Base-by-base conservation (phyloP, 1,140 invertebrate species). In the Heliothis virescens region DNA sequence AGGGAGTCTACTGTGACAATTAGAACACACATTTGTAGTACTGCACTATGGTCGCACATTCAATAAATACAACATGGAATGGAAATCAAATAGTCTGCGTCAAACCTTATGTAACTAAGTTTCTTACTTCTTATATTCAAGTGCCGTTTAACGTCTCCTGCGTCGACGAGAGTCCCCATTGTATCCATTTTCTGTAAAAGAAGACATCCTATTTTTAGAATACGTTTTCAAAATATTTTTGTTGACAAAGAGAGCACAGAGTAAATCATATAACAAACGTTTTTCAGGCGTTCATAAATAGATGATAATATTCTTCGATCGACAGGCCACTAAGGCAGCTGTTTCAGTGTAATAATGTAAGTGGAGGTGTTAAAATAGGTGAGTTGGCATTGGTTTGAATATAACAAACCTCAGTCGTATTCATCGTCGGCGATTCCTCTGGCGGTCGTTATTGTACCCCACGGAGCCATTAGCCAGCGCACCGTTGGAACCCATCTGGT, bases 371-470 rank as follows among this genome's bases (percentile, higher is more conserved):
- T 87, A 88, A 90, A 86, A 83, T 87, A 87, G 85, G 87, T 93
- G 90, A 92, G 88, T 89, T 87, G 87, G 85, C 88, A 92, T 94
- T 92, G 92, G 93, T 92, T 91, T 91, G 87, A 93, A 91, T 89
- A 81, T 88, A 92, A 94, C 93, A 94, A 94, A 94, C 93, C 93
- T 94, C 93, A 82, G 80, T 85, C 73, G 82, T 85, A 83, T 91
- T 93, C 92, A 93, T 87, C 91, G 91, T 83, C 91, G 92, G 88
- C 90, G 92, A 90, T 94, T 93, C 85, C 90, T 91, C 93, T 94
- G 93, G 92, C 93, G 93, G 92, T 93, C 91, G 86, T 90, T 89
- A 86, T 88, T 87, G 89, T 94, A 94, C 91, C 93, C 92, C 93
- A 93, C 88, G 90, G 93, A 92, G 89, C 92, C 92, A 87, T 91